phyloP scores from a whole-genome alignment of 2,113 vertebrate species.

The Mesembrinibis cayennensis region DNA sequence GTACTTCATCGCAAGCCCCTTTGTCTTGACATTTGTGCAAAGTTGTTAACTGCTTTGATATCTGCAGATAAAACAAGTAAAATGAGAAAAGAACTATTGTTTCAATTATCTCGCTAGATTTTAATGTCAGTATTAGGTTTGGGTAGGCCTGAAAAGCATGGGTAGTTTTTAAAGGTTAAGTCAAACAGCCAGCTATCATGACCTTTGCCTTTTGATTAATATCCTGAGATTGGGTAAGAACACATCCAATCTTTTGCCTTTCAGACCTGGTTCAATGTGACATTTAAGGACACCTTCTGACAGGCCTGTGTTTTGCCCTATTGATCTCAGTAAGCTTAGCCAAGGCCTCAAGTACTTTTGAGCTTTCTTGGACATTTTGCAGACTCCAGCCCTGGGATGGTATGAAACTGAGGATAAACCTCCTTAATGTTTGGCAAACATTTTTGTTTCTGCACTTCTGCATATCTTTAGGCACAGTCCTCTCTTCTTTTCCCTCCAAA shows the following conservation, averaged over 20 bases:
- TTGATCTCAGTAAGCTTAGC: not conserved
- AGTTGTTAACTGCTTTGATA: not conserved
- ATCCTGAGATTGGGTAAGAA: not conserved
- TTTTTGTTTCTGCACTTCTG: not conserved
- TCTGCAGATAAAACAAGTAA: not conserved
- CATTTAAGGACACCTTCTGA: not conserved
- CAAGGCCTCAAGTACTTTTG: not conserved
- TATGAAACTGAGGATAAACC: not conserved
- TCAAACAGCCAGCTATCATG: not conserved
- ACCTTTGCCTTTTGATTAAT: not conserved
- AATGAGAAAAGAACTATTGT: not conserved
- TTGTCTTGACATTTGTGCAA: not conserved
- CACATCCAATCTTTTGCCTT: not conserved
- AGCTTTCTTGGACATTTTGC: not conserved
- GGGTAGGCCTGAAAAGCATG: not conserved
- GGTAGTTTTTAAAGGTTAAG: not conserved
- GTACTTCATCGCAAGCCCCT: not conserved
- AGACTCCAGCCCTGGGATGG: not conserved
- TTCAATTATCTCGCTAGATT: not conserved
- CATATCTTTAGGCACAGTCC: not conserved
- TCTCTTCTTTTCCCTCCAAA: not conserved
- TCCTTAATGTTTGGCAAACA: not conserved
- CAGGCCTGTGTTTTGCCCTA: not conserved
- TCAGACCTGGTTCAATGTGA: not conserved
- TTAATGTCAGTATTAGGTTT: not conserved